Evolutionary conservation across 2,797 vertebrate genomes (phyloP).

Genomic region (Enteromius radiatus): DNA sequence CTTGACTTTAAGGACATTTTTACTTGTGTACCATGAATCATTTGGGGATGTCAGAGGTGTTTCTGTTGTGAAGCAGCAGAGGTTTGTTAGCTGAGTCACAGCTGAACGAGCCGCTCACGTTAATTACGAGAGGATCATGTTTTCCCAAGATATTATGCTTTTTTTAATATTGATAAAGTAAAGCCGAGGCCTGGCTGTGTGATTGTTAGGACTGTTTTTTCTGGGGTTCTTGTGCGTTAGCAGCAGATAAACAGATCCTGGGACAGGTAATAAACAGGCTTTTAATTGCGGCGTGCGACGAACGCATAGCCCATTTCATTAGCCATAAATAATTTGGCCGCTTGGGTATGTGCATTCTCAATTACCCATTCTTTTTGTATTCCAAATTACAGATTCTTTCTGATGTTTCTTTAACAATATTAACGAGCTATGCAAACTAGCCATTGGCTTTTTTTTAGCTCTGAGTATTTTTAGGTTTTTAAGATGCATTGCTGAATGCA

Average conservation of each 20-base stretch:
- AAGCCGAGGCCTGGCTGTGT: constrained; percentile 63
- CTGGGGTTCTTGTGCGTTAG: constrained; percentile 61
- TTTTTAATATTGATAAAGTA: constrained; percentile 74
- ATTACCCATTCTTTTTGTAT: constrained; percentile 87
- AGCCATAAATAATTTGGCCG: constrained; percentile 85
- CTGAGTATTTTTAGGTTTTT: constrained; percentile 58
- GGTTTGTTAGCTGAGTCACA: constrained; percentile 56
- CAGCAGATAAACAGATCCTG: constrained; percentile 63
- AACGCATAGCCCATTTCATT: constrained; percentile 77
- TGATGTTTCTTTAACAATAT: constrained; percentile 84
- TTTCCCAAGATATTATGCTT: constrained; percentile 70
- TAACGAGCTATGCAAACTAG: constrained; percentile 74
- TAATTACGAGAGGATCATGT: constrained; percentile 78
- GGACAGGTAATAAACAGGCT: constrained; percentile 80
- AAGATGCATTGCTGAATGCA: constrained; percentile 42
- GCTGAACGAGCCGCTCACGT: constrained; percentile 67
- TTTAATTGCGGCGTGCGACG: constrained; percentile 77
- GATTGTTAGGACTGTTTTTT: constrained; percentile 63
- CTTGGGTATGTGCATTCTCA: constrained; percentile 80
- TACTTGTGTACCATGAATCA: not conserved
- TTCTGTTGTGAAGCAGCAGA: not conserved
- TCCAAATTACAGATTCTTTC: constrained; percentile 85
- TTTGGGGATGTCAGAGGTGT: not conserved
- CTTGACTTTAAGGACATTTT: not conserved
- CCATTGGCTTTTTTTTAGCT: constrained; percentile 78